Evolutionary conservation across 2,888 invertebrate genomes (phyloP), one percentile per base, ranked within the genome.

Genomic region (Heteropelma amictum): DNA sequence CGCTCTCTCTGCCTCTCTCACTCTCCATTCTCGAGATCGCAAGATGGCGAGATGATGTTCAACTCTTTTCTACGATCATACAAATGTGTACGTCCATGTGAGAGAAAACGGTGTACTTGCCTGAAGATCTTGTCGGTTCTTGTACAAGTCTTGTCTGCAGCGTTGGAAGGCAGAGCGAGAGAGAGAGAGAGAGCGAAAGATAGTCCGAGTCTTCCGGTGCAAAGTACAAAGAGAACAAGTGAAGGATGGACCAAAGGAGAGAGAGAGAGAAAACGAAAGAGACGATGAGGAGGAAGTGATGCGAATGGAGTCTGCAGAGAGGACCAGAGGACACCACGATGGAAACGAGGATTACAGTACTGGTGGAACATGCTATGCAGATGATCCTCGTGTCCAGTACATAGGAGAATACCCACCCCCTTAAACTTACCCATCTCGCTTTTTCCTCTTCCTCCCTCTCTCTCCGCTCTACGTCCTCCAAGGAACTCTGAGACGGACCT

Each of bases 311-410:
- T n/a, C n/a, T n/a, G 45, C 38, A 65, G 17, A 67, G 40, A 21
- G 33, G n/a, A 17, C 14, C 12, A 12, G 14, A 54, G 61, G 49
- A 49, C 2, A 56, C 1, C 21, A 28, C 38, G 71, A 75, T 63
- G 61, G 65, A 67, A 63, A 69, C 68, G 76, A 47, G 76, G 68
- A 72, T 76, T 71, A 72, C 72, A 64, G 56, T 54, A 53, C 47
- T 38, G 68, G 56, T 40, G 70, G 68, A 72, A 49, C 45, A 56
- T 73, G 67, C 76, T 75, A 79, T 77, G 77, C 77, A 75, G 76
- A 79, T 77, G 76, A 79, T 76, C 67, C 47, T 76, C 61, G 40
- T 33, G 68, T 38, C 65, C 61, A 49, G 69, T n/a, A n/a, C n/a
- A n/a, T 63, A 14, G 69, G 21, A 51, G 35, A 54, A 12, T 12